These are phyloP conservation scores for Hippolais icterina DNA, from an alignment of 2,113 vertebrate species.

Conservation along the genomic window DNA sequence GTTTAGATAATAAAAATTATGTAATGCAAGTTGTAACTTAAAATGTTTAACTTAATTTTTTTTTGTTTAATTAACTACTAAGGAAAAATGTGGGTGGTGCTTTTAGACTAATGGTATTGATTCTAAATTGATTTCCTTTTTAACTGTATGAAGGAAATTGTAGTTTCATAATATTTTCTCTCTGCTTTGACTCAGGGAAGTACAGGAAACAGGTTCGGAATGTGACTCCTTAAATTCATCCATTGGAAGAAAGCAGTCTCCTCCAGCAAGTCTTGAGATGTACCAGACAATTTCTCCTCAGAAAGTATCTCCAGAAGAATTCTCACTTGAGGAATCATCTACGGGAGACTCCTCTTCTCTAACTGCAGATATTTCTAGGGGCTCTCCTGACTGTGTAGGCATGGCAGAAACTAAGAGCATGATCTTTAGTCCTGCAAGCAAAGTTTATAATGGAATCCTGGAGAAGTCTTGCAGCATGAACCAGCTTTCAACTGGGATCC, in stretches of 20 bases:
- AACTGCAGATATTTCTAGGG: slow-evolving; percentile 77
- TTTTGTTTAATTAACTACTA: neutral
- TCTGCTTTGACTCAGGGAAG: slow-evolving; percentile 77
- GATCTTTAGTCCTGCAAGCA: slow-evolving; percentile 86
- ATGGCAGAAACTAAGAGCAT: slow-evolving; percentile 88
- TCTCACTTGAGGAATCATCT: slow-evolving; percentile 81
- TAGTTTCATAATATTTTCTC: neutral
- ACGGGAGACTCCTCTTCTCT: slow-evolving; percentile 78
- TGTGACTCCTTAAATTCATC: slow-evolving; percentile 90
- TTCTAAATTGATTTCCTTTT: slow-evolving; percentile 23
- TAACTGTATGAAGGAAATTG: neutral
- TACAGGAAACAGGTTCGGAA: slow-evolving; percentile 86
- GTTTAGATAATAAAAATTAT: slow-evolving; percentile 33
- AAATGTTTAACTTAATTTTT: slow-evolving; percentile 9
- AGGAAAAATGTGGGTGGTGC: slow-evolving; percentile 43
- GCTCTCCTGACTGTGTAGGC: slow-evolving; percentile 86
- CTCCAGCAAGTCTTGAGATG: slow-evolving; percentile 80
- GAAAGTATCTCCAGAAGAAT: slow-evolving; percentile 89
- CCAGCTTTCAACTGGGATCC: slow-evolving; percentile 84
- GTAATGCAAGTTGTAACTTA: slow-evolving; percentile 11
- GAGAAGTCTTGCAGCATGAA: slow-evolving; percentile 98
- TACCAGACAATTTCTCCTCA: slow-evolving; percentile 83
- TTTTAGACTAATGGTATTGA: neutral
- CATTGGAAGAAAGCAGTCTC: slow-evolving; percentile 83
- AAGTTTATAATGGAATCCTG: slow-evolving; percentile 92